Evolutionary conservation across 2,797 vertebrate genomes (phyloP).

Genomic region (Clarias fuscus): DNA sequence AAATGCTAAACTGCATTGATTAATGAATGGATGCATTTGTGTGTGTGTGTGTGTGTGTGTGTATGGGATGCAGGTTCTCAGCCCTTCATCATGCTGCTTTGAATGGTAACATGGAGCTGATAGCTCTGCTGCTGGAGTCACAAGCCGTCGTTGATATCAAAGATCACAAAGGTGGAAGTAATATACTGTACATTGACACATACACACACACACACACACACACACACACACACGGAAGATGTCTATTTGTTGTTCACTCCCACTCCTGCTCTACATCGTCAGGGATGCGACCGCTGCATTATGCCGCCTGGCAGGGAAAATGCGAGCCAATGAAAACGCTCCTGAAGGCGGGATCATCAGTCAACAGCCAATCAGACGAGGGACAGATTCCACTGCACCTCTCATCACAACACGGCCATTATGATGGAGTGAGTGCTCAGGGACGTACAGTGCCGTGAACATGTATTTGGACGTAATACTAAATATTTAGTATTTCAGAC

Average conservation of each 20-base stretch:
- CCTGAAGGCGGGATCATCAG: constrained; percentile 91
- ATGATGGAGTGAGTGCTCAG: constrained; percentile 84
- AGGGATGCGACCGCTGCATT: constrained; percentile 97
- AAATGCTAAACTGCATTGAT: constrained; percentile 16
- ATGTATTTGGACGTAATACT: too few species aligned
- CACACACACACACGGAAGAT: not conserved
- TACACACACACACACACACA: not conserved
- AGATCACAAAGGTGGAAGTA: constrained; percentile 87
- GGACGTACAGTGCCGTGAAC: not conserved
- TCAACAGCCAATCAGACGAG: constrained; percentile 93
- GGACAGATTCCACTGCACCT: constrained; percentile 97
- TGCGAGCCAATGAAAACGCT: constrained; percentile 98
- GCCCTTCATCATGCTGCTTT: constrained; percentile 94
- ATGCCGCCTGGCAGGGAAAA: constrained; percentile 96
- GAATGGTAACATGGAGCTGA: constrained; percentile 93
- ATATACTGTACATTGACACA: not conserved
- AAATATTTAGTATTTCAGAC: too few species aligned
- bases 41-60: constrained; percentile 59
- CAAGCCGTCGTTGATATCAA: constrained; percentile 96
- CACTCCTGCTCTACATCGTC: not conserved
- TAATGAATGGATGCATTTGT: not conserved
- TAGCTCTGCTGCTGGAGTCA: constrained; percentile 91
- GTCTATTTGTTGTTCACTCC: not conserved
- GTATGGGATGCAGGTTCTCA: constrained; percentile 82
- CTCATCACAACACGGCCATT: constrained; percentile 94